Evolutionary conservation across 2,888 invertebrate species (phyloP), one percentile per base, ranked within the genome.

Genomic region (Epinotia demarniana): DNA sequence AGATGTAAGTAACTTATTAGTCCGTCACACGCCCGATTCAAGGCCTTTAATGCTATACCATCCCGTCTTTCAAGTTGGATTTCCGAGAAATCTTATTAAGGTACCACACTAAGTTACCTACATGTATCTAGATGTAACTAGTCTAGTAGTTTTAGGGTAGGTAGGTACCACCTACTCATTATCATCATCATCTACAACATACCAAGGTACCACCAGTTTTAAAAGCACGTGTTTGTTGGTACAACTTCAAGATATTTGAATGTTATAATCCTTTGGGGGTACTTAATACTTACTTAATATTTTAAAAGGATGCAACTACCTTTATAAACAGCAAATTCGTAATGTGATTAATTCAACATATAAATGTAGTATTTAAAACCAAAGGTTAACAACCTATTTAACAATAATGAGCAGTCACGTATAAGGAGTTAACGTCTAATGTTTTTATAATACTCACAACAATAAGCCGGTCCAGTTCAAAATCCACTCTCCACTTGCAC

Each of bases 401-500:
- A 57, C n/a, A 71, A 67, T 75, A 75, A 72, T 67, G n/a, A 57
- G 27, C 71, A 55, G 18, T 27, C 63, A 70, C 63, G 23, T 58
- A n/a, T 27, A 39, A 63, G 49, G 53, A 46, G 69, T 69, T 33
- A 49, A 63, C 63, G 33, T 23, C 23, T 76, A 61, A 72, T 57
- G 60, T 72, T 68, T 68, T 76, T 64, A 53, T 62, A 74, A 77
- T 71, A 77, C 74, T 78, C 68, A 76, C 80, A 79, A 81, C 78
- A 83, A 84, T 84, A 86, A 78, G 79, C 88, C 88, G 87, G 86
- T 80, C 73, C 83, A 85, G 84, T 85, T 79, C 82, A 79, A 84
- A 89, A 90, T 91, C 90, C 90, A 87, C 85, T 84, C 78, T 79
- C 81, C 83, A 87, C 83, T 81, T 80, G 18, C 83, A 83, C 81